Conservation (phyloP, 2,797 vertebrate genomes). For the Halcyon chelicuti region DNA sequence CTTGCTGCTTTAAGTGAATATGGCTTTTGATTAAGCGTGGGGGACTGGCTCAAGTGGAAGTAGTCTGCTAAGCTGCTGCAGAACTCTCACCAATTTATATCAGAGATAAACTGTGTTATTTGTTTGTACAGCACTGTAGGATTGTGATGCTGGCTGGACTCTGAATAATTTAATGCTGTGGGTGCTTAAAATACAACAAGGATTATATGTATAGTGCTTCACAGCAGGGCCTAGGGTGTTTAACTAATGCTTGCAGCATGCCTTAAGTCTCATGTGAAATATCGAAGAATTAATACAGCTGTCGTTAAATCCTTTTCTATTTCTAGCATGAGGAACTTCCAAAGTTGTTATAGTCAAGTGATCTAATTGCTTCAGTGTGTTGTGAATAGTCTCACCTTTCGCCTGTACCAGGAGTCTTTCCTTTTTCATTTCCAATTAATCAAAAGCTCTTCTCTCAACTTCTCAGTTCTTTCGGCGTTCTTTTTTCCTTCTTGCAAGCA, state of each 20-base stretch:
- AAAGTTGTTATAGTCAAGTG: neutral
- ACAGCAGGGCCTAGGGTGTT: neutral
- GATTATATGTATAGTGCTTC: neutral
- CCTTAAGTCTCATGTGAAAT: neutral
- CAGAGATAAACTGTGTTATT: neutral
- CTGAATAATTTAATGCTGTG: neutral
- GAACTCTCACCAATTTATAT: neutral
- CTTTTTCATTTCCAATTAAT: conserved; percentile 6
- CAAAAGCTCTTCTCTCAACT: neutral
- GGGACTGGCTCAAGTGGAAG: neutral
- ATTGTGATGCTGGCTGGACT: neutral
- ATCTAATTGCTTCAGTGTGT: neutral
- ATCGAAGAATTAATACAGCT: neutral
- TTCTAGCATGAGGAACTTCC: neutral
- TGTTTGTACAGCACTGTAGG: neutral
- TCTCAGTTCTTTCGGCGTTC: neutral
- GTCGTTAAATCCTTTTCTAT: conserved; percentile 1
- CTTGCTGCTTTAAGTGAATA: neutral
- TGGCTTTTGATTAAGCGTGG: neutral
- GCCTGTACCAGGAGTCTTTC: neutral
- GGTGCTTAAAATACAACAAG: neutral
- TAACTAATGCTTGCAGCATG: neutral
- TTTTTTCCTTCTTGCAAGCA: neutral
- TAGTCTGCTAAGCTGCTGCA: neutral
- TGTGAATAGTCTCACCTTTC: neutral